phyloP scores from a whole-genome alignment of 2,888 invertebrate species.

The Stictocephala bisonia region DNA sequence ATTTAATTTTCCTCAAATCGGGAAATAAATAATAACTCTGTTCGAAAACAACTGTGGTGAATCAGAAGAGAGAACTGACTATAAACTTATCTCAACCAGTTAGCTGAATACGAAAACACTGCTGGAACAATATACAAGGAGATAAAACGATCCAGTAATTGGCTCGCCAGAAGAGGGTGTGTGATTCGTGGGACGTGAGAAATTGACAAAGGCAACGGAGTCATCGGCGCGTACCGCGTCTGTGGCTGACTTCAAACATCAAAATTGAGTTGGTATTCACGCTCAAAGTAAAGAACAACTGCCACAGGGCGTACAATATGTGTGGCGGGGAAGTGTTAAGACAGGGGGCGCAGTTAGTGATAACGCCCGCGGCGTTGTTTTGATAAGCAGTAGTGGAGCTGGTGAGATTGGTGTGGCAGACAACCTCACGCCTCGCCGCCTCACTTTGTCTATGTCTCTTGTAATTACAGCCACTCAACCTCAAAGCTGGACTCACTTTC shows the following conservation, averaged over 20 bases:
- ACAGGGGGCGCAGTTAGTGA: slow-evolving; percentile 16
- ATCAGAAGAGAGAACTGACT: no score
- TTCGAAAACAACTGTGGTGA: no score
- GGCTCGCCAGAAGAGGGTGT: neutral
- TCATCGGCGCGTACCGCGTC: neutral
- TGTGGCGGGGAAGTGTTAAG: slow-evolving; percentile 13
- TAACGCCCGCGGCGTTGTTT: slow-evolving; percentile 36
- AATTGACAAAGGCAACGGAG: slow-evolving; percentile 8
- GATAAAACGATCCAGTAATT: slow-evolving; percentile 19
- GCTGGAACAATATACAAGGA: neutral
- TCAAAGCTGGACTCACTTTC: slow-evolving; percentile 25
- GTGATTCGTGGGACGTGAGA: slow-evolving; percentile 11
- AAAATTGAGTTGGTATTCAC: slow-evolving; percentile 36
- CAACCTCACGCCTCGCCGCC: slow-evolving; percentile 1
- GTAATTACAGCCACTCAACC: slow-evolving; percentile 22
- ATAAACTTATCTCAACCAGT: no score
- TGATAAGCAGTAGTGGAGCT: slow-evolving; percentile 24
- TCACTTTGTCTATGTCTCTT: slow-evolving; percentile 7
- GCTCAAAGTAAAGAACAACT: slow-evolving; percentile 34
- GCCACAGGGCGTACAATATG: slow-evolving; percentile 27
- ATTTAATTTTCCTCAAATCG: no score
- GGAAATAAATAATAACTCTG: no score
- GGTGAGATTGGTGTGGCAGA: slow-evolving; percentile 8
- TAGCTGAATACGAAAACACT: neutral
- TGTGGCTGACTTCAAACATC: slow-evolving; percentile 28